Percentiles rank a stretch among this genome's conserved stretches.
Evolutionary conservation across 2,797 vertebrate species (phyloP).

Genomic region (Oryzias dopingdopingensis): DNA sequence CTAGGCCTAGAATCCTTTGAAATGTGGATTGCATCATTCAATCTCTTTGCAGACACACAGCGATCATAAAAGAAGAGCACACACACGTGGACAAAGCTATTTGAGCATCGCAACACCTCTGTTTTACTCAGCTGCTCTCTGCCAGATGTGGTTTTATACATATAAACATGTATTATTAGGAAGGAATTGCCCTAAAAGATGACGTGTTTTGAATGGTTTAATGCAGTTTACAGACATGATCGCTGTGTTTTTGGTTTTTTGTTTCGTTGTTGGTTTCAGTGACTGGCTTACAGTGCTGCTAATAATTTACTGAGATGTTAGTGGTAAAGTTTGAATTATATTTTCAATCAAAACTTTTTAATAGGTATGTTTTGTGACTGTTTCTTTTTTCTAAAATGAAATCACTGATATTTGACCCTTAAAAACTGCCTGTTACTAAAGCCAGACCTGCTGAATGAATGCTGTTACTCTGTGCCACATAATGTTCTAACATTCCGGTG

Average conservation of each 20-base stretch:
- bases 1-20: conserved; percentile 71
- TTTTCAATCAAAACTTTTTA: conserved; percentile 11
- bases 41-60: conserved; percentile 34
- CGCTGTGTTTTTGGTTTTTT: conserved; percentile 25
- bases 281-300: conserved; percentile 37
- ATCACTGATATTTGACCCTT: conserved; percentile 20
- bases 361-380: conserved; percentile 4
- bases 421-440: conserved; percentile 34
- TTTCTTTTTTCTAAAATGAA: conserved; percentile 3
- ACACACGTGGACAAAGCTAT: conserved; percentile 30
- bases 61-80: conserved; percentile 35
- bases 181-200: conserved; percentile 7
- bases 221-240: conserved; percentile 20
- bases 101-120: conserved; percentile 1
- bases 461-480: conserved; percentile 31
- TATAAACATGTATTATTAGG: conserved; percentile 17
- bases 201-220: conserved; percentile 10
- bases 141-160: conserved; percentile 7
- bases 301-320: conserved; percentile 22
- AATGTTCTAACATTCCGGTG: conserved; percentile 46
- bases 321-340: conserved; percentile 17
- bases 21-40: conserved; percentile 51
- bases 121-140: conserved; percentile 20
- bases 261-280: conserved; percentile 31
- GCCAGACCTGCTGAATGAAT: conserved; percentile 20